phyloP scores from a whole-genome alignment of 1,140 invertebrate genomes.

The Trachymyrmex septentrionalis region DNA sequence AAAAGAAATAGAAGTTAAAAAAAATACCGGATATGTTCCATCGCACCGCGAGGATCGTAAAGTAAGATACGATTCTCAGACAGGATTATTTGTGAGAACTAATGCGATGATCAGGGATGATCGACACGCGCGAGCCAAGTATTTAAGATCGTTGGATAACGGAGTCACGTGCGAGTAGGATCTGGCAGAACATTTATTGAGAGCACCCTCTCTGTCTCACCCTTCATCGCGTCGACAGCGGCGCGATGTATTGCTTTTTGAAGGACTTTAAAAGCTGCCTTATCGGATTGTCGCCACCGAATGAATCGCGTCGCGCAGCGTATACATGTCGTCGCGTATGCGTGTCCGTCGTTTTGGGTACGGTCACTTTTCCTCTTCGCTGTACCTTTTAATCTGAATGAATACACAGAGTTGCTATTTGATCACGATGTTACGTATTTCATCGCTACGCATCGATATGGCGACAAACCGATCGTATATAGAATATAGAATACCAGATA shows the following conservation, averaged over 20 bases:
- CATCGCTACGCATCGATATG: not conserved
- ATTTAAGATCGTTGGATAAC: constrained; percentile 85
- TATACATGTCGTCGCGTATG: not conserved
- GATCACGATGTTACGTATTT: constrained; percentile 1
- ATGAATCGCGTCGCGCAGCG: constrained; percentile 62
- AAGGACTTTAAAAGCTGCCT: constrained; percentile 82
- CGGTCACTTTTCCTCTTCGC: constrained; percentile 61
- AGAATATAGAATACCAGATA: not conserved
- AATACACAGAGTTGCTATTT: constrained; percentile 14
- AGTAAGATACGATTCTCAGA: constrained; percentile 24
- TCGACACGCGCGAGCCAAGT: constrained; percentile 82
- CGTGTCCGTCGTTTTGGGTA: constrained; percentile 26
- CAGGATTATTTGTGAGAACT: constrained; percentile 80
- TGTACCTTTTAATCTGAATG: constrained; percentile 29
- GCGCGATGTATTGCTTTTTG: constrained; percentile 84
- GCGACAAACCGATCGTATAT: not conserved
- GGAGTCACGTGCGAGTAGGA: constrained; percentile 81
- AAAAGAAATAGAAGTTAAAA: not conserved
- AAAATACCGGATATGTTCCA: not conserved
- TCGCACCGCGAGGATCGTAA: not conserved
- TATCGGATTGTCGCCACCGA: constrained; percentile 77
- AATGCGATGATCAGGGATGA: constrained; percentile 80
- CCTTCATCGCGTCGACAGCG: constrained; percentile 61
- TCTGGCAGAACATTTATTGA: constrained; percentile 74
- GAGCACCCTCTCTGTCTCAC: constrained; percentile 64